Evolutionary conservation across 2,797 vertebrate species (phyloP).

Genomic region (Chromis chromis): DNA sequence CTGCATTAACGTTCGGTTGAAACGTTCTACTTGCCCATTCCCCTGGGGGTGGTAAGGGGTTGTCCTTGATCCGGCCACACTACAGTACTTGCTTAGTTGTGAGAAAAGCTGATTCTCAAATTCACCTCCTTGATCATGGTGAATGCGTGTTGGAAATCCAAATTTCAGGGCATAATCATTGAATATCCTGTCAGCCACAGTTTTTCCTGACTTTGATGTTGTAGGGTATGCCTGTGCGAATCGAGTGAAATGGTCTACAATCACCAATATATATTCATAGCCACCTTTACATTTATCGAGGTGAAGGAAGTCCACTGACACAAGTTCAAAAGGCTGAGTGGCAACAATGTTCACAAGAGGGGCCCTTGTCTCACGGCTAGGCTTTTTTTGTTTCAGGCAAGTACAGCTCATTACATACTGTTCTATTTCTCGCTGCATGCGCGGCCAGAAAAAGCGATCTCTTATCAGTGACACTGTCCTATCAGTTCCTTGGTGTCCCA

Average conservation of each 20-base stretch:
- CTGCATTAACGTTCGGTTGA: too few species aligned
- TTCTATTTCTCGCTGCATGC: conserved; percentile 22
- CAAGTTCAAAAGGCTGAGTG: conserved; percentile 8
- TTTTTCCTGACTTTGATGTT: too few species aligned
- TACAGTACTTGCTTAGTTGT: not conserved
- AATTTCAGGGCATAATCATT: too few species aligned
- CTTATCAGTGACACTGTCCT: not conserved
- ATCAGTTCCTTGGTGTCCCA: not conserved
- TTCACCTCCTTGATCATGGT: not conserved
- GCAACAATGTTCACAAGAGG: not conserved
- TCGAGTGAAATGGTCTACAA: not conserved
- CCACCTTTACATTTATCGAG: not conserved
- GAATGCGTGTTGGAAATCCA: too few species aligned
- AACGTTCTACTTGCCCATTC: too few species aligned
- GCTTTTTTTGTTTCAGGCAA: conserved; percentile 21
- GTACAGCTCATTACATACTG: not conserved
- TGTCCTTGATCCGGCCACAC: too few species aligned
- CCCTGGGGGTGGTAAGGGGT: too few species aligned
- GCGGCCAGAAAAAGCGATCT: not conserved
- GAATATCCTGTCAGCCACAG: too few species aligned
- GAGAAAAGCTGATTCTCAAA: not conserved
- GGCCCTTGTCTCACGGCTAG: not conserved
- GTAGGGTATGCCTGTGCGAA: not conserved
- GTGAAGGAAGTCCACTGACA: conserved; percentile 18
- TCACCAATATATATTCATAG: conserved; percentile 11